Percentiles rank a stretch among this genome's conserved stretches.
These are phyloP conservation scores for Polydrusus cervinus DNA, from an alignment of 2,888 invertebrate genomes.

Conservation along the genomic window DNA sequence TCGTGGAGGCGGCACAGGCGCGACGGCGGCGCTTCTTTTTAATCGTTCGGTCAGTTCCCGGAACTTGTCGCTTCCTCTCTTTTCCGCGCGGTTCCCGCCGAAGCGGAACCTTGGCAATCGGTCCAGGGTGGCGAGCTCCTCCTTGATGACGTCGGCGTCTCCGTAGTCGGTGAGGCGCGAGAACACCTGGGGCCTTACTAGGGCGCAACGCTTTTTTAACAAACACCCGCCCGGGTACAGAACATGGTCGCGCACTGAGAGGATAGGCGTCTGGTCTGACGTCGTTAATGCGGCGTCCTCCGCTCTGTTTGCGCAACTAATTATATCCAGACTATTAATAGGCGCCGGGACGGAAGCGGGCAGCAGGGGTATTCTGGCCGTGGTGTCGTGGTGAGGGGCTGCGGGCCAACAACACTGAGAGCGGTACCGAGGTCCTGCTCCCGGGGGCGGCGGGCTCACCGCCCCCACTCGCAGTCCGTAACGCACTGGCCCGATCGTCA, in stretches of 20 bases:
- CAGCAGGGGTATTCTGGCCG: conserved; percentile 70
- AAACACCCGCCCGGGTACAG: conserved; percentile 65
- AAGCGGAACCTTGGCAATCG: conserved; percentile 86
- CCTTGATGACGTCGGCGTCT: conserved; percentile 65
- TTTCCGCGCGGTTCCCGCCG: conserved; percentile 73
- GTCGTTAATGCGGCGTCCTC: conserved; percentile 66
- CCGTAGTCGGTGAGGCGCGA: conserved; percentile 67
- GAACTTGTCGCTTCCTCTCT: conserved; percentile 79
- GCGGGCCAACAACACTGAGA: conserved; percentile 70
- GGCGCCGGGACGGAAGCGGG: conserved; percentile 62
- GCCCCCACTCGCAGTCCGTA: conserved; percentile 81
- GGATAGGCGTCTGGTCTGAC: conserved; percentile 66
- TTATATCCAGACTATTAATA: conserved; percentile 72
- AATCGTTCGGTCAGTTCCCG: conserved; percentile 86
- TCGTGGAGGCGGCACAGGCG: conserved; percentile 67
- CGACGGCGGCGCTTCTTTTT: conserved; percentile 72
- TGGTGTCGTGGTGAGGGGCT: conserved; percentile 70
- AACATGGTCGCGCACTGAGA: conserved; percentile 68
- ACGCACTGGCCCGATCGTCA: conserved; percentile 78
- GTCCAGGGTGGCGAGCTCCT: conserved; percentile 78
- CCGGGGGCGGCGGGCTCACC: conserved; percentile 71
- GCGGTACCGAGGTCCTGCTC: conserved; percentile 73
- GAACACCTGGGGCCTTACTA: conserved; percentile 68
- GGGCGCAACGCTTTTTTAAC: conserved; percentile 68
- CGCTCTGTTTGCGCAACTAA: conserved; percentile 71